Percentiles rank a stretch among this genome's conserved stretches.
These are phyloP conservation scores for Drosophila athabasca DNA, from an alignment of 1,140 invertebrate species.

Conservation along the genomic window DNA sequence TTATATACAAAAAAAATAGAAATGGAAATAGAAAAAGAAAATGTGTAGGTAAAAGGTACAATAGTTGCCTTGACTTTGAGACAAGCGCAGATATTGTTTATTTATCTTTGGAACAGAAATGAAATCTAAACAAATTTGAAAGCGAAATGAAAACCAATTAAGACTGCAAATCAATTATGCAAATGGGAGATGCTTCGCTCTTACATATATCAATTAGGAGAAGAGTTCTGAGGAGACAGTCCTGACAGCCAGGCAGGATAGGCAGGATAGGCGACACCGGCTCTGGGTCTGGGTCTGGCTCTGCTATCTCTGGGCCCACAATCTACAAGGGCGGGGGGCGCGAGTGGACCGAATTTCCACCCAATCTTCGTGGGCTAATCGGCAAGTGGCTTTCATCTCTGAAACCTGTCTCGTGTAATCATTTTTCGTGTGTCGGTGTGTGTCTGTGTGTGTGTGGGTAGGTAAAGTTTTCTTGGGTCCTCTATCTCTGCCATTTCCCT, in stretches of 20 bases:
- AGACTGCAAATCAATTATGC: slow-evolving; percentile 48
- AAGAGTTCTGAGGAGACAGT: slow-evolving; percentile 12
- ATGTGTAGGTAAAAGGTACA: not conserved
- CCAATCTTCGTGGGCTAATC: too few relatives aligned
- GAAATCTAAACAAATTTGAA: slow-evolving; percentile 30
- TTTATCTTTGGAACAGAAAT: slow-evolving; percentile 3
- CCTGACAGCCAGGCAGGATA: slow-evolving; percentile 17
- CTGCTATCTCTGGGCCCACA: not conserved
- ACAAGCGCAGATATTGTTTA: slow-evolving; percentile 23
- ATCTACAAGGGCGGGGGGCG: too few relatives aligned
- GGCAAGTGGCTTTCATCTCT: too few relatives aligned
- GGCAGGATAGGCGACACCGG: too few relatives aligned
- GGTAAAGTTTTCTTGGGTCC: too few relatives aligned
- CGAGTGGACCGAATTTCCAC: too few relatives aligned
- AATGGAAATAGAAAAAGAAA: not conserved
- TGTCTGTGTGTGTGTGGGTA: too few relatives aligned
- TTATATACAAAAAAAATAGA: slow-evolving; percentile 29
- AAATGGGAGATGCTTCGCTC: slow-evolving; percentile 35
- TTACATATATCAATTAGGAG: slow-evolving; percentile 49
- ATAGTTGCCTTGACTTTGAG: slow-evolving; percentile 50
- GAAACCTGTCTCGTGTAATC: too few relatives aligned
- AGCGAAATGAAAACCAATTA: slow-evolving; percentile 38
- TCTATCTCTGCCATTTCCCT: too few relatives aligned
- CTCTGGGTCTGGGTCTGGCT: slow-evolving; percentile 2
- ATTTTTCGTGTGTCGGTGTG: too few relatives aligned